Base-by-base conservation (phyloP, 2,888 invertebrate species). In the Laothoe populi region DNA sequence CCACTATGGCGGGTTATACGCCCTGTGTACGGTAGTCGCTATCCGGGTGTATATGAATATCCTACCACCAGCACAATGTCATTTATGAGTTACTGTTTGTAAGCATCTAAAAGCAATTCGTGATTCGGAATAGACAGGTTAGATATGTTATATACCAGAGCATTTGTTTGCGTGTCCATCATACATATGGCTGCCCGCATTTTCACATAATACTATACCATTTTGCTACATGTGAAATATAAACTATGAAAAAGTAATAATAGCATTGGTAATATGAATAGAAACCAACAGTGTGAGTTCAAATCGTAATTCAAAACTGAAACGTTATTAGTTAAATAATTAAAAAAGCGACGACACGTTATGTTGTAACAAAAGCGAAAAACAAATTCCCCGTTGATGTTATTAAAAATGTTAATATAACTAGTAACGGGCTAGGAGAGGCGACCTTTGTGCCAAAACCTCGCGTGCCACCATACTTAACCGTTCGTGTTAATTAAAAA, bases 401-500 rank as follows among this genome's bases (percentile, higher is more conserved):
- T 53, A 53, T 53, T 35, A 35, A 53, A 53, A 53, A 53, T 53
- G 53, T 53, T 53, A 31, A 31, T 44, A 45, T 42, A 40, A 59
- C 59, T 24, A 59, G 62, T 65, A 64, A 71, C 67, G 68, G 68
- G 60, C 45, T 53, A 35, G 31, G 45, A 59, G 21, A 57, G 45
- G 4, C 26, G 26, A 64, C 57, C 61, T 71, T 67, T 65, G 60
- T 58, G 66, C 60, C 48, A 65, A 68, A 67, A 71, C 65, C 66
- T 79, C 74, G 79, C 79, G 78, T 81, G 82, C 69, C 66, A 74
- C 64, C 66, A 62, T 65, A 70, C 68, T 62, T 59, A 58, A 38
- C 59, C 59, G 64, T 60, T 64, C 66, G 63, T 63, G 71, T 74
- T 75, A 73, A 75, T 77, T 77, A 76, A 79, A 81, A 82, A 79